phyloP scores from a whole-genome alignment of 2,888 invertebrate species.

The Sicus ferrugineus region DNA sequence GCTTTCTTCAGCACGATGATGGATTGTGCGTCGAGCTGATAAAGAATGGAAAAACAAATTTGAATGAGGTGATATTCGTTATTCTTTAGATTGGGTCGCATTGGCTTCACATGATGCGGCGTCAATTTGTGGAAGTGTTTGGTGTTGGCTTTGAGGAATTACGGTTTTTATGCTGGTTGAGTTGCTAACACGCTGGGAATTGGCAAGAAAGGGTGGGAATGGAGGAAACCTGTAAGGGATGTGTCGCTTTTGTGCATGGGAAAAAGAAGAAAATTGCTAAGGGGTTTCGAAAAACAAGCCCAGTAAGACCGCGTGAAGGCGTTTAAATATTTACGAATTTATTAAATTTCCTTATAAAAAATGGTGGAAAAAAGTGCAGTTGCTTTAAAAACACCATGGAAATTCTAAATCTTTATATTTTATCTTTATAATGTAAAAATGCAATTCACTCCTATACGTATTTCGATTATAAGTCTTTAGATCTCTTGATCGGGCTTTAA shows the following conservation, averaged over 20 bases:
- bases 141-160: constrained; percentile 3
- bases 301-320: no score
- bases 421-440: neutral
- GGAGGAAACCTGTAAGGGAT: neutral
- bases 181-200: constrained; percentile 21
- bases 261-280: no score
- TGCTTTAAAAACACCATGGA: no score
- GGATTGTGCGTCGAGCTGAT: constrained; percentile 10
- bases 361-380: no score
- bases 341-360: no score
- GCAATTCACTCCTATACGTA: neutral
- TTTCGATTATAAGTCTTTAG: neutral
- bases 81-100: neutral
- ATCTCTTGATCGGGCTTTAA: neutral
- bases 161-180: constrained; percentile 29
- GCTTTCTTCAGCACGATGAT: constrained; percentile 8
- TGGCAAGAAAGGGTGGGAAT: neutral
- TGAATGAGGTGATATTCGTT: constrained; percentile 25
- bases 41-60: constrained; percentile 17
- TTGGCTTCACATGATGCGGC: constrained; percentile 3
- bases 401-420: no score
- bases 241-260: neutral
- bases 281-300: no score
- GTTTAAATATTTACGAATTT: no score
- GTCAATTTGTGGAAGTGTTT: constrained; percentile 11